phyloP scores from a whole-genome alignment of 2,888 invertebrate species.

The Papilio gigon region DNA sequence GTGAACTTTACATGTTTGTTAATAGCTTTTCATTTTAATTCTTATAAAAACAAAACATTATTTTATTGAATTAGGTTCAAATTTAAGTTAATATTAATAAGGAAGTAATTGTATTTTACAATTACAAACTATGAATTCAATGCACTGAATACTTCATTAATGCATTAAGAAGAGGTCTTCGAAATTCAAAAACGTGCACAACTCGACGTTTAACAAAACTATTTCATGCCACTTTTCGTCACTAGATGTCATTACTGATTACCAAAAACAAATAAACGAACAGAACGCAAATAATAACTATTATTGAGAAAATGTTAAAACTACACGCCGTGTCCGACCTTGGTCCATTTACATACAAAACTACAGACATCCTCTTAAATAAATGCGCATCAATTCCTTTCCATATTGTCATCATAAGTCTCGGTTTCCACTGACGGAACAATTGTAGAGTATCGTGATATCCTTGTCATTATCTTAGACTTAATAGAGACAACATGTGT shows the following conservation, averaged over 20 bases:
- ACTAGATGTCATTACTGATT: constrained; percentile 3
- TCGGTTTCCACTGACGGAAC: not conserved
- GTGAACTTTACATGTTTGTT: not conserved
- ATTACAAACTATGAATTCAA: not conserved
- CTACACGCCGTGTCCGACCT: constrained; percentile 12
- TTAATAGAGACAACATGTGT: not conserved
- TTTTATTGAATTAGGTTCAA: not conserved
- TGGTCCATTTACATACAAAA: constrained; percentile 41
- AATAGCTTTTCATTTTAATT: constrained; percentile 5
- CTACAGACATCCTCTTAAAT: constrained; percentile 26
- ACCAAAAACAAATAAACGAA: not conserved
- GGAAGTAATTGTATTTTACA: not conserved
- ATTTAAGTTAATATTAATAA: not conserved
- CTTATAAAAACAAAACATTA: not conserved
- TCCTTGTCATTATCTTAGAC: not conserved
- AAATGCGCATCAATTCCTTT: constrained; percentile 30
- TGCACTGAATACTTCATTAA: too few species aligned
- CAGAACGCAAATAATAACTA: constrained; percentile 21
- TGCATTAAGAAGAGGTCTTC: too few species aligned
- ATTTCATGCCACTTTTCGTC: not conserved
- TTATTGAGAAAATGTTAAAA: constrained; percentile 30
- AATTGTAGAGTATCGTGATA: not conserved
- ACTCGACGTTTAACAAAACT: not conserved
- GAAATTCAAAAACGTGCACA: too few species aligned
- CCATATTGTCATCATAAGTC: constrained; percentile 12